Evolutionary conservation across 2,797 vertebrate species (phyloP), one percentile per base, ranked within the genome.

Genomic region (Lacerta agilis): DNA sequence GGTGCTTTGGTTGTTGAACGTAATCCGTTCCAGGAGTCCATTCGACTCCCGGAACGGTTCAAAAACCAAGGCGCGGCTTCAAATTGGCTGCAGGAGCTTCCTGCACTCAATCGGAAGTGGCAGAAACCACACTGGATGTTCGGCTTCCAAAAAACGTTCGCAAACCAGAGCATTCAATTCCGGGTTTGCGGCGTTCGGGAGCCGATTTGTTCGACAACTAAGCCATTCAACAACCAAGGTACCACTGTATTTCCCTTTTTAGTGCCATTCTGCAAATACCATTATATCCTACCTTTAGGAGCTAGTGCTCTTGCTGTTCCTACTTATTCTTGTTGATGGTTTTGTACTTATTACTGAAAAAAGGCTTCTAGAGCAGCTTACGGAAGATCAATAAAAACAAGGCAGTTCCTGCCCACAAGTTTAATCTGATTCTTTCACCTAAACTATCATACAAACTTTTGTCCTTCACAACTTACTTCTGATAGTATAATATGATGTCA

Each of bases 141-240:
- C 13, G 49, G 4, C 49, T 55, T 55, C 49, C 49, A 4, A 55
- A 55, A 55, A 55, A 55, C 49, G 15, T 55, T 55, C 0, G 49
- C 49, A 55, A 55, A 55, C 13, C 49, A 55, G 49, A 55, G 15
- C 49, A 55, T 3, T 55, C 49, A 55, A 13, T 55, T 55, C 49
- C 0, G 3, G 0, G 49, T 55, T 55, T 55, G 49, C 0, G 1
- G 49, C 3, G 1, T 55, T 55, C 1, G 1, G 49, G 49, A 13
- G 13, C 49, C 9, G 2, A 45, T 45, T 45, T 45, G 45, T 10
- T 45, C 45, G 45, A 45, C 45, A 45, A 10, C 45, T 9, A 45
- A 45, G 45, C 45, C 45, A 49, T 49, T 49, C 45, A 11, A 49
- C 11, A 49, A 49, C 45, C 10, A 49, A 49, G 45, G 10, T 11